Percentiles rank a stretch among this genome's conserved stretches.
Conservation (phyloP, 2,888 invertebrate genomes). For the Netelia fuscicornis region DNA sequence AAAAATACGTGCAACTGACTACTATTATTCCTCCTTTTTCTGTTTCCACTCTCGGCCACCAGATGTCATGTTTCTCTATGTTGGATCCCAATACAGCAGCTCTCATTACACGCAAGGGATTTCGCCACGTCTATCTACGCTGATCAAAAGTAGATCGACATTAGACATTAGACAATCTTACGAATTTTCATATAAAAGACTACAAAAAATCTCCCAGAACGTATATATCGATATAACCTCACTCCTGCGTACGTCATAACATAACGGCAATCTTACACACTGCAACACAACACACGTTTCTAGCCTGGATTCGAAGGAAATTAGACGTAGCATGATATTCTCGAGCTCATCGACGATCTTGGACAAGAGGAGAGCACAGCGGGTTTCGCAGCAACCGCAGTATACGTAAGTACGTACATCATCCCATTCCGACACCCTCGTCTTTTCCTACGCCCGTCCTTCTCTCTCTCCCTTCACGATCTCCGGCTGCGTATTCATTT, state of each 20-base stretch:
- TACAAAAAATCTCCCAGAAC: too few relatives aligned
- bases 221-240: too few relatives aligned
- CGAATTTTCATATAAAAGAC: too few relatives aligned
- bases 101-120: too few relatives aligned
- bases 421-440: conserved; percentile 47
- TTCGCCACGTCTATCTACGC: too few relatives aligned
- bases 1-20: conserved; percentile 20
- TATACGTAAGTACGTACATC: conserved; percentile 15
- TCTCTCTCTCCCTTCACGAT: conserved; percentile 6
- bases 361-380: neutral
- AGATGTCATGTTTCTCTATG: conserved; percentile 26
- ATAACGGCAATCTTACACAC: too few relatives aligned
- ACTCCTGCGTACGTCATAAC: too few relatives aligned
- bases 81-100: neutral
- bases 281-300: too few relatives aligned
- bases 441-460: neutral
- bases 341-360: neutral
- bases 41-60: neutral
- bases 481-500: conserved; percentile 80
- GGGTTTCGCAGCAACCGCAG: neutral
- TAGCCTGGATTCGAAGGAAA: neutral
- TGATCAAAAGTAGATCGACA: too few relatives aligned
- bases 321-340: neutral
- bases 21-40: conserved; percentile 21
- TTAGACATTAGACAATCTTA: too few relatives aligned